Evolutionary conservation across 1,140 invertebrate species (phyloP).

Genomic region (Drosophila athabasca): DNA sequence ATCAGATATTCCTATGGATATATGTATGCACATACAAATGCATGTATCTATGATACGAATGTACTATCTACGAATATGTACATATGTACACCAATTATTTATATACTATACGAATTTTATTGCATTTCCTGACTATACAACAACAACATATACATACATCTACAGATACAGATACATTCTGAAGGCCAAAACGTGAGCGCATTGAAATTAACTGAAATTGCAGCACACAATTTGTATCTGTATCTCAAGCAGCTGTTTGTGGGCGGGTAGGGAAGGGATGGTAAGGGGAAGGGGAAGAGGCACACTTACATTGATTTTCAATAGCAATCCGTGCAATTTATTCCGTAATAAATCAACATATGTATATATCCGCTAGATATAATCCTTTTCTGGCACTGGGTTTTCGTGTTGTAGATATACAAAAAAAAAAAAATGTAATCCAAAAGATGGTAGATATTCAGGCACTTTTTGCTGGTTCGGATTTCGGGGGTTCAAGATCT

Average conservation of each 20-base stretch:
- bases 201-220: slow-evolving; percentile 27
- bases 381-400: slow-evolving; percentile 37
- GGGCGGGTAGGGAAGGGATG: neutral
- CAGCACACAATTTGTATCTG: slow-evolving; percentile 8
- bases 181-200: slow-evolving; percentile 35
- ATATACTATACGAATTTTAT: slow-evolving; percentile 28
- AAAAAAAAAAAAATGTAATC: slow-evolving; percentile 45
- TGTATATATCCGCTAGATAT: slow-evolving; percentile 24
- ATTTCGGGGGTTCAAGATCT: slow-evolving; percentile 24
- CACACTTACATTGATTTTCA: slow-evolving; percentile 79
- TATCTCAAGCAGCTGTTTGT: slow-evolving; percentile 10
- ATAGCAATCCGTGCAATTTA: slow-evolving; percentile 75
- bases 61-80: slow-evolving; percentile 6
- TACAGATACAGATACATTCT: neutral
- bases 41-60: neutral
- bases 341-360: slow-evolving; percentile 49
- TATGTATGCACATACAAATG: neutral
- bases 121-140: slow-evolving; percentile 44
- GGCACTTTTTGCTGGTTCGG: slow-evolving; percentile 25
- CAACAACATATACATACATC: no score
- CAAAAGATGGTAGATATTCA: slow-evolving; percentile 22
- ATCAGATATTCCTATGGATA: slow-evolving; percentile 34
- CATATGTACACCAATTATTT: slow-evolving; percentile 41
- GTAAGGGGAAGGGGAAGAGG: no score
- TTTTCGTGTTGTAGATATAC: slow-evolving; percentile 38